These are phyloP conservation scores for Rotaria magnacalcarata DNA, from an alignment of 2,888 invertebrate genomes.

Conservation along the genomic window DNA sequence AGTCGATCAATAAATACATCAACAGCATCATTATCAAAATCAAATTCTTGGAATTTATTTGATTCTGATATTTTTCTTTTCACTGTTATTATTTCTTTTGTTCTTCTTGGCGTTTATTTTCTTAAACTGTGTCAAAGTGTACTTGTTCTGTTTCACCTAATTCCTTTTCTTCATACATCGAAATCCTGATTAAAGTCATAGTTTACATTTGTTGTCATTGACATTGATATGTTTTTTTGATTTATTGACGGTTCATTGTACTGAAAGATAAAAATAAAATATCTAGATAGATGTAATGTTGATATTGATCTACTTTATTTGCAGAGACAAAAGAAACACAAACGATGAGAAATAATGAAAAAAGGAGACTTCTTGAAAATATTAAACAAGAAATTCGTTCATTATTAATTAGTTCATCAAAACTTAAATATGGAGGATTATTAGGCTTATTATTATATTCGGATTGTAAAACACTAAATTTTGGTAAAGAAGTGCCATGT, in stretches of 20 bases:
- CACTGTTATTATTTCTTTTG: background rate
- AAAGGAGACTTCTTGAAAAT: background rate
- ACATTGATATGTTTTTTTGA: background rate
- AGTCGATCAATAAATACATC: constrained; percentile 5
- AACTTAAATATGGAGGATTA: background rate
- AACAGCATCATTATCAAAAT: background rate
- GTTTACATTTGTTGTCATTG: background rate
- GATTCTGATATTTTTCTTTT: background rate
- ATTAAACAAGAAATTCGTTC: constrained; percentile 20
- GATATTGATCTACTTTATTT: background rate
- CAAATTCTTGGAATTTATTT: background rate
- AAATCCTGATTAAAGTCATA: background rate
- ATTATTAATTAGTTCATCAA: background rate
- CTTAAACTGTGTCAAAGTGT: background rate
- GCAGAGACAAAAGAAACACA: background rate
- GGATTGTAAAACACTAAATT: background rate
- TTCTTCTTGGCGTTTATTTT: background rate
- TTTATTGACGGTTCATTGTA: background rate
- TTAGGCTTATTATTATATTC: background rate
- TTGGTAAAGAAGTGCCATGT: background rate
- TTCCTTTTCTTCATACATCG: background rate
- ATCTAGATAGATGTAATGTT: background rate
- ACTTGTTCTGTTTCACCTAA: background rate
- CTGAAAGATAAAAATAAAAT: background rate
- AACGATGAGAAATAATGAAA: background rate